A percentile compares a stretch with the other conserved stretches of the same genome.
phyloP scores from a whole-genome alignment of 1,140 invertebrate genomes.

The Panagrolaimus sp. region DNA sequence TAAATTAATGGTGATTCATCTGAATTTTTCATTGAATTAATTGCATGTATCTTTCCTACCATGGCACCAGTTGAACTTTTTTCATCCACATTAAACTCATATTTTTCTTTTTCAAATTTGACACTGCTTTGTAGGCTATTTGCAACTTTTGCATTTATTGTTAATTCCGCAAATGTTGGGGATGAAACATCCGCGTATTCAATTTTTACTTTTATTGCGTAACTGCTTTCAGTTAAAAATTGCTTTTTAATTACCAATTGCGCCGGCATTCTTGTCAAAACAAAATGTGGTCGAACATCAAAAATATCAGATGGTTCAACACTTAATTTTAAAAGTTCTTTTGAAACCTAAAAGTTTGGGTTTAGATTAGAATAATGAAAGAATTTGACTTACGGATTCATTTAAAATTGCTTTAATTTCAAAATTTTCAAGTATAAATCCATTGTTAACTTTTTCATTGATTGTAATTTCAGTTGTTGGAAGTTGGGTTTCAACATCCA shows the following conservation, averaged over 20 bases:
- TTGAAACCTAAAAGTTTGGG: not conserved
- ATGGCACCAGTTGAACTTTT: not conserved
- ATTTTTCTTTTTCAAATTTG: not conserved
- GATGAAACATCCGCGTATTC: not conserved
- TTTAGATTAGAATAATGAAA: not conserved
- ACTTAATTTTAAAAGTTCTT: not conserved
- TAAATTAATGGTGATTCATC: not conserved
- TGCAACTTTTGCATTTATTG: not conserved
- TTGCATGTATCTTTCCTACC: not conserved
- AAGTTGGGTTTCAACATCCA: not conserved
- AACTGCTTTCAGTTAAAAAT: not conserved
- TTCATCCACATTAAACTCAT: constrained; percentile 7
- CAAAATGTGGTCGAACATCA: not conserved
- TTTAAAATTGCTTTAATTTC: not conserved
- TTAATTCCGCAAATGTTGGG: not conserved
- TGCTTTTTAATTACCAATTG: not conserved
- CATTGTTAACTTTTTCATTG: not conserved
- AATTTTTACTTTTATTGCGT: not conserved
- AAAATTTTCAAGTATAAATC: not conserved
- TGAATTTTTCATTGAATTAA: not conserved
- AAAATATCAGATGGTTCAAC: constrained; percentile 8
- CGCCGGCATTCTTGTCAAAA: not conserved
- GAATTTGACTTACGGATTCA: not conserved
- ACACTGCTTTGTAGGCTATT: not conserved
- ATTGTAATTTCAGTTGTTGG: not conserved